Conservation (phyloP, 64 coral and sea anemone species). For the Montipora foliosa region DNA sequence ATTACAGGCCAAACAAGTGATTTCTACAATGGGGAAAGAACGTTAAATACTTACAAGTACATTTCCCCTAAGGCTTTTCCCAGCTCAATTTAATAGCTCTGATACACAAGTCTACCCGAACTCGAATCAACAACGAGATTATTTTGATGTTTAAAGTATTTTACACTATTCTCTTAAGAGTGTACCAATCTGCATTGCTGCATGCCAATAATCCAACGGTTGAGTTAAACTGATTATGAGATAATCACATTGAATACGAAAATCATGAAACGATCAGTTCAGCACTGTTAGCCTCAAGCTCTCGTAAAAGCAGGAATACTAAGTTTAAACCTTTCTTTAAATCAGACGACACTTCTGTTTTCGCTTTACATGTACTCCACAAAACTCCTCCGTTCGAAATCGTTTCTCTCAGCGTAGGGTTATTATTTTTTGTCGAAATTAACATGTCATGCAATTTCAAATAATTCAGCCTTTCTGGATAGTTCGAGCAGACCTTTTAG, state of each 20-base stretch:
- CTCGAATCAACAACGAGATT: neutral
- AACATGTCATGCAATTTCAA: no score
- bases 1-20: neutral
- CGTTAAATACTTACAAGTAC: neutral
- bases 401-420: no score
- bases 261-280: neutral
- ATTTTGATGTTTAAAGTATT: neutral
- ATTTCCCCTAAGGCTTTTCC: neutral
- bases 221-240: neutral
- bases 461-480: no score
- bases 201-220: slow-evolving; percentile 12
- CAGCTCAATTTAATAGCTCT: no score
- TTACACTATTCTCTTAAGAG: neutral
- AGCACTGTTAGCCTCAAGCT: neutral
- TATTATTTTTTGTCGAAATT: no score
- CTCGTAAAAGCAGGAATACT: neutral
- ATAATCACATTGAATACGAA: neutral
- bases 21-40: neutral
- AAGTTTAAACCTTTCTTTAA: neutral
- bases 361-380: no score
- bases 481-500: no score
- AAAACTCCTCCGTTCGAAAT: no score
- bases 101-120: neutral
- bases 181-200: neutral
- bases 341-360: neutral